Base-by-base conservation (phyloP, 2,113 vertebrate genomes). In the Arenaria interpres region DNA sequence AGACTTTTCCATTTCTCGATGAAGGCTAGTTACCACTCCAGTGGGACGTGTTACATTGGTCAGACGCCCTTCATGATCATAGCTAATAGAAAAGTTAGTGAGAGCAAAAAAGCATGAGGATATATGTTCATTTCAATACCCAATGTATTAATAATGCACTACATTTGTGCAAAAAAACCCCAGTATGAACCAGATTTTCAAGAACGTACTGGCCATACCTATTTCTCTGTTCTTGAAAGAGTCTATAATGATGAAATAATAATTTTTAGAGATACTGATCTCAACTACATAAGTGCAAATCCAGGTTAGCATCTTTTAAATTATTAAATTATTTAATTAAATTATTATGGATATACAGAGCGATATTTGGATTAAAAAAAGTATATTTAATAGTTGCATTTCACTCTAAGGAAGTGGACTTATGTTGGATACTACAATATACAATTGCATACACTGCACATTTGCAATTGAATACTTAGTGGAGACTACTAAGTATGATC, bases 41-140 rank as follows among this genome's bases (percentile, higher is more conserved):
- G 99, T 99, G 62, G 99, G 99, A 95, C 99, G 99, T 8, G 99
- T 99, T 97, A 99, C 99, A 69, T 99, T 99, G 97, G 99, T 99
- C 96, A 99, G 98, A 78, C 99, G 99, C 74, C 99, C 99, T 97
- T 99, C 99, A 24, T 99, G 99, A 98, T 99, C 99, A 82, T 99
- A 99, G 98, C 99, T 99, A 96, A 93, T 86, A 96, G 96, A 93
- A 79, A 97, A 96, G 95, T 96, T 95, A 97, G 96, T 97, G 80
- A 96, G 92, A 96, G 93, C 97, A 96, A 92, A 95, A 92, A 73
- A 97, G 89, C 90, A 91, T 95, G 85, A 96, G 94, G 94, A 96
- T 75, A 93, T 76, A 95, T 77, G 78, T 95, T 95, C 85, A 95
- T 96, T 97, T 92, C 84, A 94, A 94, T 95, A 94, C 85, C 62